phyloP scores from a whole-genome alignment of 2,113 vertebrate genomes.

The Chauna torquata region DNA sequence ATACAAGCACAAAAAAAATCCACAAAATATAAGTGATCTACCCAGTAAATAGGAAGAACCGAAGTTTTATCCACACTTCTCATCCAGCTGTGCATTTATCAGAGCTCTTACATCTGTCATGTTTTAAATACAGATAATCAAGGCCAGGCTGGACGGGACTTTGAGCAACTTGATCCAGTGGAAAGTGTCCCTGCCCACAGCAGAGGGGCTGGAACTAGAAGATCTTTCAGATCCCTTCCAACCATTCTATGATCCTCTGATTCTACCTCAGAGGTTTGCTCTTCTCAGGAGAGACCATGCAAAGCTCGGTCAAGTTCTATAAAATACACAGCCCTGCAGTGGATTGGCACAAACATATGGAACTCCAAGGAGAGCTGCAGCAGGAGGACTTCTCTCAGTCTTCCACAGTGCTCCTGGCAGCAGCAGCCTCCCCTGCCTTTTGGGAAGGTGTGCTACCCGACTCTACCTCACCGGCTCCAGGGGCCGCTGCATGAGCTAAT shows the following conservation, averaged over 20 bases:
- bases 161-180: not conserved
- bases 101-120: not conserved
- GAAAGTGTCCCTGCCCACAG: not conserved
- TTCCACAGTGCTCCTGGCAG: not conserved
- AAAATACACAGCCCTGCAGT: not conserved
- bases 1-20: not conserved
- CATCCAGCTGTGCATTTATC: not conserved
- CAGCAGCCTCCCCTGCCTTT: not conserved
- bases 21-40: not conserved
- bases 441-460: not conserved
- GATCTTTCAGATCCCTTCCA: not conserved
- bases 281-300: not conserved
- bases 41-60: not conserved
- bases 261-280: not conserved
- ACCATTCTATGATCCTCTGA: not conserved
- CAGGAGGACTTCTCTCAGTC: fast-evolving
- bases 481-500: not conserved
- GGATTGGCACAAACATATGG: fast-evolving
- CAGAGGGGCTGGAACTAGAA: not conserved
- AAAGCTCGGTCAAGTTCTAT: not conserved
- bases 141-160: not conserved
- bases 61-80: not conserved
- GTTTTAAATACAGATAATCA: not conserved
- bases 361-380: not conserved
- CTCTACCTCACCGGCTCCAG: not conserved